A percentile compares a stretch with the other conserved stretches of the same genome.
Evolutionary conservation across 2,797 vertebrate species (phyloP).

Genomic region (Anas bahamensis): DNA sequence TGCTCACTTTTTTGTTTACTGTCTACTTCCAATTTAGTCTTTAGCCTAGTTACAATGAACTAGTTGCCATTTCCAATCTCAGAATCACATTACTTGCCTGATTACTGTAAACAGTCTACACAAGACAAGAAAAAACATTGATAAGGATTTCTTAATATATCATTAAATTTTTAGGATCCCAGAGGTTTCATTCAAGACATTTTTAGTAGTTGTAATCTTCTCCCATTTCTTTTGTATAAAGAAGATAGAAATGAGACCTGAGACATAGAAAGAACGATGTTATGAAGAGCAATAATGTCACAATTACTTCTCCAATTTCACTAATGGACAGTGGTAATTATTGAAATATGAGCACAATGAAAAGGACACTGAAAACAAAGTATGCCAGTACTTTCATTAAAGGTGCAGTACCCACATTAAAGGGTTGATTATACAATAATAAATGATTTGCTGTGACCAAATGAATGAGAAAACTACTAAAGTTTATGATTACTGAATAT

Average conservation of each 20-base stretch:
- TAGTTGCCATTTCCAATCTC: not conserved
- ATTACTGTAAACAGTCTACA: not conserved
- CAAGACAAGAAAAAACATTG: not conserved
- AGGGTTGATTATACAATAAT: slow-evolving; percentile 46
- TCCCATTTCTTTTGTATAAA: slow-evolving; percentile 20
- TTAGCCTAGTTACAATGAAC: not conserved
- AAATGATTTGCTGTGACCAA: slow-evolving; percentile 56
- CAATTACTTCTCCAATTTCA: not conserved
- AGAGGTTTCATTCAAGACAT: not conserved
- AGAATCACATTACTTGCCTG: not conserved
- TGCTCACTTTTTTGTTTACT: not conserved
- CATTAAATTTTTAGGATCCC: not conserved
- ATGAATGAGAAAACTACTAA: slow-evolving; percentile 62
- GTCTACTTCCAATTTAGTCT: not conserved
- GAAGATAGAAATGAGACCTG: not conserved
- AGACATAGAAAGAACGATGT: slow-evolving; percentile 4
- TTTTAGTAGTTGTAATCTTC: not conserved
- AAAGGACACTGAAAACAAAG: slow-evolving; percentile 51
- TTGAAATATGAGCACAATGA: slow-evolving; percentile 14
- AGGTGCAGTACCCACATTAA: slow-evolving; percentile 79
- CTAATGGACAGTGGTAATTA: slow-evolving; percentile 18
- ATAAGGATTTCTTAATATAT: not conserved
- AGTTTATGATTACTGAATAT: not conserved
- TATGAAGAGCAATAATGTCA: not conserved
- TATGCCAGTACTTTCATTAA: slow-evolving; percentile 54